Conservation (phyloP, 2,888 invertebrate species). For the Drosophila mettleri region DNA sequence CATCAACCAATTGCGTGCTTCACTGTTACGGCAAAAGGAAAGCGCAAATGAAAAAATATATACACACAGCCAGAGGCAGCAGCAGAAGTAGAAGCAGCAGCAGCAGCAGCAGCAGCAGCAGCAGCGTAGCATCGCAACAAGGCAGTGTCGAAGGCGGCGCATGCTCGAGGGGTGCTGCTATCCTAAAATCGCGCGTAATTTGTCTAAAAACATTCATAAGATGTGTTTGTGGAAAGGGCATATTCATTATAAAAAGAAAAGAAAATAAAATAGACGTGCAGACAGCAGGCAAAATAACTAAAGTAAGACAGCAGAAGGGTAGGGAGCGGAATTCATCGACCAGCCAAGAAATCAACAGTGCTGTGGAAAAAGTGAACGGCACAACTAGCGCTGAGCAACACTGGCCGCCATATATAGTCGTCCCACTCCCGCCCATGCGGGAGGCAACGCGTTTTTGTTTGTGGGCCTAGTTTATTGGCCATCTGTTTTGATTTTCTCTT, state of each 20-base stretch:
- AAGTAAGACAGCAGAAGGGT: constrained; percentile 19
- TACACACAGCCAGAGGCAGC: constrained; percentile 66
- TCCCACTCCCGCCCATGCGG: constrained; percentile 46
- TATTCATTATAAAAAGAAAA: constrained; percentile 57
- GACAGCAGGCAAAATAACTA: constrained; percentile 14
- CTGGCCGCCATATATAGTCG: constrained; percentile 45
- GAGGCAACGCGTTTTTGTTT: constrained; percentile 55
- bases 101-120: constrained; percentile 26
- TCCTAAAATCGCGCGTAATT: constrained; percentile 29
- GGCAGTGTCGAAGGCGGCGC: constrained; percentile 44
- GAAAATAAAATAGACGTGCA: constrained; percentile 31
- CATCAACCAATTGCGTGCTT: constrained; percentile 57
- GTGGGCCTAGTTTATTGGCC: constrained; percentile 59
- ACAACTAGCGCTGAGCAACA: constrained; percentile 56
- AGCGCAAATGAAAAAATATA: constrained; percentile 78
- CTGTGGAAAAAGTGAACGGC: constrained; percentile 63
- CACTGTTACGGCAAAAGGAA: constrained; percentile 65
- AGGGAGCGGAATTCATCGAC: constrained; percentile 41
- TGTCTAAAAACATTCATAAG: constrained; percentile 14
- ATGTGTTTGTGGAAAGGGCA: constrained; percentile 26
- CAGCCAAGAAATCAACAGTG: constrained; percentile 64
- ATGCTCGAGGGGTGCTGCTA: constrained; percentile 32
- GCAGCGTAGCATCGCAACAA: constrained; percentile 37
- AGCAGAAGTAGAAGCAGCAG: constrained; percentile 21
- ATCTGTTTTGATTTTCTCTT: constrained; percentile 78